phyloP scores from a whole-genome alignment of 1,140 invertebrate species.

The Philotrypesis tridentata region DNA sequence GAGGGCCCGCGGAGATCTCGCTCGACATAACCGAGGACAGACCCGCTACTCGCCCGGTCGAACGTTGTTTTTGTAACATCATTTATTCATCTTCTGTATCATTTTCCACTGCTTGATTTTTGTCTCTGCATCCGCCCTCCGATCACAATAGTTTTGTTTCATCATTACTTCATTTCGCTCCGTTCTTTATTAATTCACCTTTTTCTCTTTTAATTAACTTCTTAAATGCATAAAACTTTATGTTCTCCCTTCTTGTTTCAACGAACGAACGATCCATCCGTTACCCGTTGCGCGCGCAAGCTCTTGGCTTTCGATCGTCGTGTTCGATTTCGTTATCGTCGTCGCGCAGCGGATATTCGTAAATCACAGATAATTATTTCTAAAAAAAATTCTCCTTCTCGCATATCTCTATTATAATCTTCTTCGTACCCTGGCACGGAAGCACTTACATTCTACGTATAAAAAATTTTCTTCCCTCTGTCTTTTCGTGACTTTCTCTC shows the following conservation, averaged over 20 bases:
- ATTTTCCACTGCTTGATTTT: background rate
- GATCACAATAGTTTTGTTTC: slow-evolving; percentile 48
- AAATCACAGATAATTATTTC: slow-evolving; percentile 54
- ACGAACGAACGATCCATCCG: slow-evolving; percentile 37
- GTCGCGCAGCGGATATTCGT: slow-evolving; percentile 38
- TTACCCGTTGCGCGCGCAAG: slow-evolving; percentile 9
- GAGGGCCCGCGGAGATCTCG: slow-evolving; percentile 30
- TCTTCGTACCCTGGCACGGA: slow-evolving; percentile 64
- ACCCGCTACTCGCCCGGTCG: slow-evolving; percentile 42
- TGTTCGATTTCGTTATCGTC: background rate
- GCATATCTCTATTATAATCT: slow-evolving; percentile 60
- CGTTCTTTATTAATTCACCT: slow-evolving; percentile 24
- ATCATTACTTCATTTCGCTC: slow-evolving; percentile 12
- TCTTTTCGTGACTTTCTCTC: slow-evolving; percentile 35
- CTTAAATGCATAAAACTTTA: slow-evolving; percentile 52
- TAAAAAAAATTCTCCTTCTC: slow-evolving; percentile 46
- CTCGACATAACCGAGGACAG: slow-evolving; percentile 37
- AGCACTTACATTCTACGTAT: slow-evolving; percentile 69
- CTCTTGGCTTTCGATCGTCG: background rate
- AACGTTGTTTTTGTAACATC: slow-evolving; percentile 14
- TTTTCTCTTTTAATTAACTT: slow-evolving; percentile 4
- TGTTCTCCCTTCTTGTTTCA: slow-evolving; percentile 22
- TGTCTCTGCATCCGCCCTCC: slow-evolving; percentile 13
- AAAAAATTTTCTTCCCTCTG: slow-evolving; percentile 63
- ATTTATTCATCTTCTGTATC: background rate